phyloP scores from a whole-genome alignment of 2,113 vertebrate species.

The Vidua chalybeata region DNA sequence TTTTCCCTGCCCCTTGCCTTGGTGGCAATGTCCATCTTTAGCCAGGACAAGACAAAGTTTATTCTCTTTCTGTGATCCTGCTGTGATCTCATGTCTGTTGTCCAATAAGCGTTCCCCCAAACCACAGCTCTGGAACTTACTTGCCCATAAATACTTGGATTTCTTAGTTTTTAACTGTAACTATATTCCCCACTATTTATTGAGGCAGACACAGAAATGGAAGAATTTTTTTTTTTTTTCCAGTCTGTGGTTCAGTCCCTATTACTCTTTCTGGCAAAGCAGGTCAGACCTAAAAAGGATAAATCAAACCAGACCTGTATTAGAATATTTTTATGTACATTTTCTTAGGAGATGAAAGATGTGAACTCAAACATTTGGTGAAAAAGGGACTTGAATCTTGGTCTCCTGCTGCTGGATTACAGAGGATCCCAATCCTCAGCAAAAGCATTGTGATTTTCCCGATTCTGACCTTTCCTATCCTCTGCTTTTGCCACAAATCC shows the following conservation, averaged over 20 bases:
- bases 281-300: neutral
- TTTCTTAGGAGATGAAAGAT: neutral
- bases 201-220: neutral
- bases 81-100: neutral
- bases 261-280: neutral
- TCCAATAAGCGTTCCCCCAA: neutral
- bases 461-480: neutral
- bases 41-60: neutral
- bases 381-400: neutral
- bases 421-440: neutral
- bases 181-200: neutral
- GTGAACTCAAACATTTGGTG: neutral
- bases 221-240: neutral
- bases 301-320: neutral
- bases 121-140: neutral
- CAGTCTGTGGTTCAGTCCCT: neutral
- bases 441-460: accelerated
- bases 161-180: neutral
- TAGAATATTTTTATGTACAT: neutral
- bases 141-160: neutral
- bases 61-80: neutral
- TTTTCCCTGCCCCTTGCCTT: neutral
- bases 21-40: neutral
- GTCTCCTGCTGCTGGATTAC: neutral
- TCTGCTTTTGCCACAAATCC: neutral